A percentile compares a stretch with the other conserved stretches of the same genome.
Evolutionary conservation across 2,113 vertebrate genomes (phyloP).

Genomic region (Murina feae): DNA sequence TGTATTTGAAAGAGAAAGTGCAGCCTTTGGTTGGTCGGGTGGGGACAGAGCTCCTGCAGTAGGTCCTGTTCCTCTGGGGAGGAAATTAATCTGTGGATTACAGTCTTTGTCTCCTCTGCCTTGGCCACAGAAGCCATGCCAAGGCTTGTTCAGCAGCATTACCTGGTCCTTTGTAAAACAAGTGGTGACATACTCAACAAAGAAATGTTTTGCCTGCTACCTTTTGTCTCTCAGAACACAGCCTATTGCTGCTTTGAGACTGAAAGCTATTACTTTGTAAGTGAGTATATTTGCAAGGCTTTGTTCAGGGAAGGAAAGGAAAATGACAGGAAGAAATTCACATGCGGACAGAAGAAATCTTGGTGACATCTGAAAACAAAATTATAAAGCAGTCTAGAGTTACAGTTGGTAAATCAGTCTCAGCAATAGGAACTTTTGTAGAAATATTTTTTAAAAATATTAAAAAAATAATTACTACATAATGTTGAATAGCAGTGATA

Average conservation of each 20-base stretch:
- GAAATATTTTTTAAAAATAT: neutral
- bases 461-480: neutral
- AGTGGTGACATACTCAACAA: neutral
- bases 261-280: neutral
- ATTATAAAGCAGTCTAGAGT: neutral
- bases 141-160: conserved; percentile 59
- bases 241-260: neutral
- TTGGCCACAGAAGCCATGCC: conserved; percentile 47
- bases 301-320: conserved; percentile 4
- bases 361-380: neutral
- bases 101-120: conserved; percentile 62
- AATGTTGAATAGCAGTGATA: neutral
- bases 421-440: neutral
- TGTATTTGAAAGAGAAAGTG: conserved; percentile 70
- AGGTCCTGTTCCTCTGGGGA: conserved; percentile 65
- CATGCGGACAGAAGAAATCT: neutral
- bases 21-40: conserved; percentile 70
- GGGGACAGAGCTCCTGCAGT: conserved; percentile 61
- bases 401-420: neutral
- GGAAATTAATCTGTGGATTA: conserved; percentile 76
- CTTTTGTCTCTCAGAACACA: neutral
- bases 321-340: neutral
- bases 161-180: conserved; percentile 66
- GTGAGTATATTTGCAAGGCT: conserved; percentile 14
- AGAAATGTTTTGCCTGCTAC: conserved; percentile 46